These are phyloP conservation scores for Malurus alboscapulatus DNA, from an alignment of 2,113 vertebrate genomes.

Conservation along the genomic window DNA sequence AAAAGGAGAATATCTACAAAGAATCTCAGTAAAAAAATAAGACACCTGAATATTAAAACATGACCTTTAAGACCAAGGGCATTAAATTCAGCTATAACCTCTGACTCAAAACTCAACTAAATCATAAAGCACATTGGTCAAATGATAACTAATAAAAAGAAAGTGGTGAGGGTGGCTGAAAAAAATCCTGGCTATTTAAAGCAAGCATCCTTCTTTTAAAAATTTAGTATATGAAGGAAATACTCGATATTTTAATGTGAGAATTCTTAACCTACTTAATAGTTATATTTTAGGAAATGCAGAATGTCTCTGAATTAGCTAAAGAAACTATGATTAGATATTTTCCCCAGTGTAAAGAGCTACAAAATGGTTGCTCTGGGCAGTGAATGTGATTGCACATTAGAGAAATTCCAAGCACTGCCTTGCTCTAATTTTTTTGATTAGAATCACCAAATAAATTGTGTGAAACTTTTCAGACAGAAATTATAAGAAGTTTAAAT, in stretches of 20 bases:
- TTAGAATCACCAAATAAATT: not conserved
- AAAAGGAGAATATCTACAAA: not conserved
- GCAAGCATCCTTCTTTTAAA: not conserved
- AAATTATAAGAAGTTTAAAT: not conserved
- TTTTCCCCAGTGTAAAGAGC: slow-evolving; percentile 25
- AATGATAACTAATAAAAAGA: not conserved
- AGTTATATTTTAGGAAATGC: not conserved
- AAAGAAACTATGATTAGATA: slow-evolving; percentile 25
- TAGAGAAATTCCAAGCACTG: not conserved
- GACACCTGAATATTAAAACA: not conserved
- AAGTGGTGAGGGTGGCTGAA: not conserved
- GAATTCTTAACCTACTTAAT: slow-evolving; percentile 9
- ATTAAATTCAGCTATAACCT: not conserved
- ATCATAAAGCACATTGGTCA: not conserved
- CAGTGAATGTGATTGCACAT: slow-evolving; percentile 9
- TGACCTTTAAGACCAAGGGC: not conserved
- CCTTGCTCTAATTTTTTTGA: not conserved
- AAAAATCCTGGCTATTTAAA: not conserved
- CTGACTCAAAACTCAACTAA: not conserved
- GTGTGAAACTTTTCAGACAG: not conserved
- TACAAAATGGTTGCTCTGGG: slow-evolving; percentile 46
- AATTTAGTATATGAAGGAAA: not conserved
- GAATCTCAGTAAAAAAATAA: not conserved
- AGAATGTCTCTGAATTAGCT: slow-evolving; percentile 19
- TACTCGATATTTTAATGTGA: not conserved